These are phyloP conservation scores for Polietes domitor DNA, from an alignment of 2,888 invertebrate genomes.

Conservation along the genomic window DNA sequence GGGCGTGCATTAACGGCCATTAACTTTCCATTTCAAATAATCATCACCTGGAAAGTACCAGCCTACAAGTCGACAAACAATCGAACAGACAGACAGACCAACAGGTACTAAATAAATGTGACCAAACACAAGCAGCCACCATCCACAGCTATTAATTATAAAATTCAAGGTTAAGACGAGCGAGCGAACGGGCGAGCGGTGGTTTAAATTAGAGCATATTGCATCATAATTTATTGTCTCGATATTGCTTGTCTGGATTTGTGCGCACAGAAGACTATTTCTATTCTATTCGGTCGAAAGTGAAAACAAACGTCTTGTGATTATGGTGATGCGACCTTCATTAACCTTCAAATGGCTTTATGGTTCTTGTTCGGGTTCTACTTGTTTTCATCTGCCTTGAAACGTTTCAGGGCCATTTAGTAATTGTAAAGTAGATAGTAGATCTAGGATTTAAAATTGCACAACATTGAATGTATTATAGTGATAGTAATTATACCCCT, in stretches of 20 bases:
- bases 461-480: neutral
- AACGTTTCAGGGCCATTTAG: neutral
- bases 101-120: conserved; percentile 51
- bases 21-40: conserved; percentile 61
- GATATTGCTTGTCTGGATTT: neutral
- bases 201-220: conserved; percentile 53
- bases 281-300: neutral
- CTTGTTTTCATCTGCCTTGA: conserved; percentile 9
- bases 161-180: conserved; percentile 51
- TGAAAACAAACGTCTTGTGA: conserved; percentile 23
- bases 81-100: conserved; percentile 44
- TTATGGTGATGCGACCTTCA: conserved; percentile 1
- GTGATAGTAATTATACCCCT: neutral
- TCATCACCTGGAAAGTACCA: conserved; percentile 58
- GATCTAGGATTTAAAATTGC: neutral
- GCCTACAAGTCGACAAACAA: neutral
- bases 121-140: conserved; percentile 23
- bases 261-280: neutral
- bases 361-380: neutral
- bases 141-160: conserved; percentile 34
- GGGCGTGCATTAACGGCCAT: conserved; percentile 51
- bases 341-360: conserved; percentile 26
- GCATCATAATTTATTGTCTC: conserved; percentile 42
- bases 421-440: neutral
- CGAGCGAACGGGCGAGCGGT: neutral